Conservation (phyloP, 2,797 vertebrate species). For the Cynopterus sphinx region DNA sequence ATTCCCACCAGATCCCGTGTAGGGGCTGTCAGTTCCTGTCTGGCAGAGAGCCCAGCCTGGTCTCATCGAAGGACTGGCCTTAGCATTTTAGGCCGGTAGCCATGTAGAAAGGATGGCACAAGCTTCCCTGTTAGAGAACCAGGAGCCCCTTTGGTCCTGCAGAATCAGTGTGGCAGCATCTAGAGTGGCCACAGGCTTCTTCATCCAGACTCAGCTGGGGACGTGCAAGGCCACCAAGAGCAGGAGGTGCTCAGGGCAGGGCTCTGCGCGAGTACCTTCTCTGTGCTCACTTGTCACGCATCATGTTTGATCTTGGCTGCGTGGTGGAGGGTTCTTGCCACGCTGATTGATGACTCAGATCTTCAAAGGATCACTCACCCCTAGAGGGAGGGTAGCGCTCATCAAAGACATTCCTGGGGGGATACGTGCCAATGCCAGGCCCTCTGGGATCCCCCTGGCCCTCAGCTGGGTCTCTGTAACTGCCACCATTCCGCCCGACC, state of each 20-base stretch:
- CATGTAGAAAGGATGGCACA: neutral
- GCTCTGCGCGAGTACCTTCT: neutral
- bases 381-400: neutral
- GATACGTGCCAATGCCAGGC: neutral
- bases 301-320: neutral
- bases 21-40: neutral
- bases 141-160: neutral
- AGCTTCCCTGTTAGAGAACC: neutral
- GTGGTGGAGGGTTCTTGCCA: neutral
- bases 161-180: neutral
- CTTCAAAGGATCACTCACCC: constrained; percentile 22
- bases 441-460: neutral
- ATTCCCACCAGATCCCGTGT: neutral
- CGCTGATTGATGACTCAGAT: neutral
- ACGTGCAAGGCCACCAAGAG: neutral
- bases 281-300: neutral
- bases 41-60: neutral
- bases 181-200: neutral
- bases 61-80: neutral
- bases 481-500: neutral
- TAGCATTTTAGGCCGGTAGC: neutral
- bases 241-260: neutral
- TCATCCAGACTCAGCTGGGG: neutral
- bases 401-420: neutral
- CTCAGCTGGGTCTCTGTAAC: neutral